phyloP scores from a whole-genome alignment of 1,140 invertebrate species.

The Eueides isabella region DNA sequence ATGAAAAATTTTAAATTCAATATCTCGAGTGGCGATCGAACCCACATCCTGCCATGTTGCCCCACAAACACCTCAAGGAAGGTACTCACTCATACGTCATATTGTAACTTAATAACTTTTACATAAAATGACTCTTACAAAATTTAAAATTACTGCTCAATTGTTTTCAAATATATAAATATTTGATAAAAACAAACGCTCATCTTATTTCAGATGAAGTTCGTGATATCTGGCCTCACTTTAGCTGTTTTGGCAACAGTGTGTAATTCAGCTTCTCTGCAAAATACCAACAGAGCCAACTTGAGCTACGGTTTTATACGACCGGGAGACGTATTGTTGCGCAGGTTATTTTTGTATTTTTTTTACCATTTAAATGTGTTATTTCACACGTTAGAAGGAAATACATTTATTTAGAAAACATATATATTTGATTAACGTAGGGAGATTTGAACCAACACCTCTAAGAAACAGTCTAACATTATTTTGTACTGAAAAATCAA shows the following conservation, averaged over 20 bases:
- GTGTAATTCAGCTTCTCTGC: background rate
- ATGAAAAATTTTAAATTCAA: too few relatives aligned
- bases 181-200: background rate
- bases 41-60: too few relatives aligned
- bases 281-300: background rate
- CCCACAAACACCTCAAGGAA: too few relatives aligned
- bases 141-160: too few relatives aligned
- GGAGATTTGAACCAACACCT: background rate
- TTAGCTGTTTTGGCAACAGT: background rate
- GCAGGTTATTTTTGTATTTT: background rate
- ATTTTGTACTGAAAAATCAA: too few relatives aligned
- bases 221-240: background rate
- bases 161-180: too few relatives aligned
- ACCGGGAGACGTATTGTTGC: background rate
- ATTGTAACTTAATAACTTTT: too few relatives aligned
- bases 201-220: background rate
- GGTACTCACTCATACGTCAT: too few relatives aligned
- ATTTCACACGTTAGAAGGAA: background rate
- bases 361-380: background rate
- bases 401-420: too few relatives aligned
- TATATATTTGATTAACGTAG: background rate
- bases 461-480: too few relatives aligned
- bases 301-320: background rate
- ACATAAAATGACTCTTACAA: too few relatives aligned
- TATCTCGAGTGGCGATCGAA: too few relatives aligned